Evolutionary conservation across 2,888 invertebrate genomes (phyloP).

Genomic region (Cheilosia impressa): DNA sequence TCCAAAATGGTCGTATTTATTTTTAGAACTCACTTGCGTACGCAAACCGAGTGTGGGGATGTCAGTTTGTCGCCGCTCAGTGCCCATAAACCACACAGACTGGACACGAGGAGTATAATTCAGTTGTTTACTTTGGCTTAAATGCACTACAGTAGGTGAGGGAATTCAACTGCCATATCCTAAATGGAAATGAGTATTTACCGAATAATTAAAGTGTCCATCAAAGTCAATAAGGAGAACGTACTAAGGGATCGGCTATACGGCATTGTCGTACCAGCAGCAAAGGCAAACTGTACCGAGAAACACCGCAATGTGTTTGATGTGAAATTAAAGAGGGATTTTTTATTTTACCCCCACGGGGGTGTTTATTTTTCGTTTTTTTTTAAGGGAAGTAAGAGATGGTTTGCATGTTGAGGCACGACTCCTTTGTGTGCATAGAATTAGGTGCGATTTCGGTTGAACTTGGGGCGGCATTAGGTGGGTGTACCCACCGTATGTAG

Average conservation of each 20-base stretch:
- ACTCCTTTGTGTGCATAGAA: conserved; percentile 33
- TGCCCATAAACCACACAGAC: background rate
- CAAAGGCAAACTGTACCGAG: conserved; percentile 14
- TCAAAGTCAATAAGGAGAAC: conserved; percentile 53
- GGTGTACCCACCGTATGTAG: conserved; percentile 25
- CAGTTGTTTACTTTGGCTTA: conserved; percentile 4
- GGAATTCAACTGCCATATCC: conserved; percentile 17
- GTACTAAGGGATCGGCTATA: background rate
- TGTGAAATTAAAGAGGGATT: conserved; percentile 45
- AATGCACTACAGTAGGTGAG: conserved; percentile 1
- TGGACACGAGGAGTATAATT: background rate
- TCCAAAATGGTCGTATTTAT: conserved; percentile 12
- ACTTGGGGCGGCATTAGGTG: conserved; percentile 33
- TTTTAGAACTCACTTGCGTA: background rate
- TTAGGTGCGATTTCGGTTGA: conserved; percentile 39
- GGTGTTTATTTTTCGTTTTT: background rate
- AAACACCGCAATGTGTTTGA: conserved; percentile 54
- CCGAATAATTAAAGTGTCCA: conserved; percentile 67
- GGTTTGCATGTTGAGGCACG: conserved; percentile 47
- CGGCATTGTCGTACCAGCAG: background rate
- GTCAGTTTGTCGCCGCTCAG: background rate
- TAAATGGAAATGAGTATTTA: conserved; percentile 44
- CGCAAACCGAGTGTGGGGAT: background rate
- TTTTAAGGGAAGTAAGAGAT: background rate
- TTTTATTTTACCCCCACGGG: conserved; percentile 7